phyloP scores from a whole-genome alignment of 92 coral and sea anemone genomes.

The Palythoa heliodiscus region DNA sequence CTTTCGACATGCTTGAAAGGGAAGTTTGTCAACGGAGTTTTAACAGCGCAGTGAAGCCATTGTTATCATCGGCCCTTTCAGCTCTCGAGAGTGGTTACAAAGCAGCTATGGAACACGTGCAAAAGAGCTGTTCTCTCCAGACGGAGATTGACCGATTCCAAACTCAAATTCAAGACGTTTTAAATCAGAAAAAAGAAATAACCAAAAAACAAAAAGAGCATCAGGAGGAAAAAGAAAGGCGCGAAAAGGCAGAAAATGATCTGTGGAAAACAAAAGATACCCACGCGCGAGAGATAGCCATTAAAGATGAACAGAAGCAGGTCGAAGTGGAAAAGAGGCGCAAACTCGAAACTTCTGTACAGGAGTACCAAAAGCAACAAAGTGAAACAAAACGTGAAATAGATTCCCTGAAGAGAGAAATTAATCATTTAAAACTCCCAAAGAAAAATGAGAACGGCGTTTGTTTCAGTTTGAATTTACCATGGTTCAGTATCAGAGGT shows the following conservation, averaged over 20 bases:
- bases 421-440: neutral
- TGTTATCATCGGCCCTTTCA: constrained; percentile 10
- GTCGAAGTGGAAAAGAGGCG: neutral
- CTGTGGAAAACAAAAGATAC: neutral
- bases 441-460: neutral
- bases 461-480: constrained; percentile 10
- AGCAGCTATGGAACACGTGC: neutral
- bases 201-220: neutral
- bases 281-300: constrained; percentile 3
- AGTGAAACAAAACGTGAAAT: neutral
- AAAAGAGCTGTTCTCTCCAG: neutral
- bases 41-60: constrained; percentile 44
- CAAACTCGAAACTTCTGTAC: neutral
- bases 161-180: constrained; percentile 1
- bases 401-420: constrained; percentile 12
- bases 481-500: constrained; percentile 18
- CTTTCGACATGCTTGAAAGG: constrained; percentile 48
- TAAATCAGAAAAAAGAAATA: neutral
- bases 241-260: neutral
- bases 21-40: constrained; percentile 54
- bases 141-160: neutral
- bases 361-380: constrained; percentile 2
- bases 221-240: neutral
- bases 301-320: neutral
- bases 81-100: neutral